Base-by-base conservation (phyloP, 2,888 invertebrate genomes). In the Troides aeacus region DNA sequence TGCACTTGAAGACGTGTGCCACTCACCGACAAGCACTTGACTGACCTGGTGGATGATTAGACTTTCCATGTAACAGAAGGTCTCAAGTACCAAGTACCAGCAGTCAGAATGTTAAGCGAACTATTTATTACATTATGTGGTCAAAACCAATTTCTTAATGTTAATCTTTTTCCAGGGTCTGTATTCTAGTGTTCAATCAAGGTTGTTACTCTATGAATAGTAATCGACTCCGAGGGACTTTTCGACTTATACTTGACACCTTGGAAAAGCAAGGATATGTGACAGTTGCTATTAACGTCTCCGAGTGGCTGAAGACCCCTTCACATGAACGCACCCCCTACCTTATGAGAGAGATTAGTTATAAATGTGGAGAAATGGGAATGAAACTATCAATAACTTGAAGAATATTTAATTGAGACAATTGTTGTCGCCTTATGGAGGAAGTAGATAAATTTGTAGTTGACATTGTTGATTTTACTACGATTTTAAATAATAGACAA, bases 271-370 rank as follows among this genome's bases (percentile, higher is more conserved):
- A 90, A 70, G 94, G 94, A n/a, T 90, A 91, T 77, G 88, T 87
- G 0, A 89, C 94, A 0, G 90, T 95, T 2, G 87, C 94, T 0
- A 80, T 96, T 63, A 93, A 94, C 77, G 75, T 88, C 18, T 80
- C 78, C 58, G 85, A 88, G 69, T 96, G 95, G 95, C 76, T 85
- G 8, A 79, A 79, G 3, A 82, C 95, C 8, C 88, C 93, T 0
- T 87, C 93, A 59, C 89, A 93, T 76, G 95, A 96, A 82, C 94
- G 93, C 76, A 93, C 94, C 72, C 94, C 94, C 0, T 95, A 94
- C 79, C 82, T 96, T 53, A 93, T 95, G 92, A 89, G 94, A 59
- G 93, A 93, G 71, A 74, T 92, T 1, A 83, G 80, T 0, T 87
- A 89, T 77, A 88, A 81, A 87, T 95, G 84, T 82, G 93, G 86